Evolutionary conservation across 2,113 vertebrate species (phyloP), one percentile per base, ranked within the genome.

Genomic region (Gadus macrocephalus): DNA sequence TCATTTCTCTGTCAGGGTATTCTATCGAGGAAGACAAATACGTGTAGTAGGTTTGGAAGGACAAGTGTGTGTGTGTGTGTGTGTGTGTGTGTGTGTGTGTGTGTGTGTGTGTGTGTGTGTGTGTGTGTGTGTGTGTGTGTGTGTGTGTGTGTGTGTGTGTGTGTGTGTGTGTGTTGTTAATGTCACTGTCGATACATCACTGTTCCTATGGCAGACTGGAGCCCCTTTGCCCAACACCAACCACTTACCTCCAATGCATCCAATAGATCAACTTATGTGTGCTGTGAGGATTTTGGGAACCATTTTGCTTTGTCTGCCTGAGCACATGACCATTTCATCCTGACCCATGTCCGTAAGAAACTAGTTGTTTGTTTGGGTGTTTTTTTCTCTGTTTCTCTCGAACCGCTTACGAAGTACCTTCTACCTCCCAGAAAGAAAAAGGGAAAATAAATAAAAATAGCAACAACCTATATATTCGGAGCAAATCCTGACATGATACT

Each of bases 161-260:
- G 8, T 49, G 42, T 49, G 42, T 49, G 42, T 14, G 6, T 49
- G 42, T 14, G n/a, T 6, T 49, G 42, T 42, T 6, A 8, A 11
- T 42, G 16, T 69, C 53, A 28, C 5, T 27, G 19, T 60, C 42
- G 25, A 22, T 60, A 53, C 22, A 75, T 73, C 62, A 25, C 55
- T 38, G 28, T 65, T 20, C 56, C 63, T 69, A 67, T 12, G 81
- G 80, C 94, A 93, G 93, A 93, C 91, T 95, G 93, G 93, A 89
- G 89, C 89, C 92, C 89, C 73, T 91, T 80, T 89, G 90, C 91
- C 92, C 91, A 91, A 87, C 82, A 89, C 89, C 78, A 81, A 74
- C 89, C 93, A 98, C 96, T 98, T 95, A 98, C 96, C 96, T 98
- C 88, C 49, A 25, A 77, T 74, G 87, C 81, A 90, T 84, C 92